Base-by-base conservation (phyloP, 2,797 vertebrate genomes). In the Scolopax rusticola region DNA sequence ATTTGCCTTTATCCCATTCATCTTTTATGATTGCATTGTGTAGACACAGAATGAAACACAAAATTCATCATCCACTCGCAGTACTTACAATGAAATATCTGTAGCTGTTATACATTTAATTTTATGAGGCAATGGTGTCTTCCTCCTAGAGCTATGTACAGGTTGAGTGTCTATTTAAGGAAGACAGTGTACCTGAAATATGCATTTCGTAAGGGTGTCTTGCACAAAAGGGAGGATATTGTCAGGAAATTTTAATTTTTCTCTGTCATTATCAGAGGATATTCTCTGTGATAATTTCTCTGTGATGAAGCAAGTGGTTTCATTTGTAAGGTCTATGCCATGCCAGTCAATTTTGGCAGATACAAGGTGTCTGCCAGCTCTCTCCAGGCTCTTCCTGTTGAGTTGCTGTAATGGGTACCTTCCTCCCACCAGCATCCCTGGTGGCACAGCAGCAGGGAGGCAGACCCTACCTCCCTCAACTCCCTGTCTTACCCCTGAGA, bases 381-480 rank as follows among this genome's bases (percentile, higher is more conserved):
- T 53, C 51, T 9, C 43, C 13, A 36, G 16, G 9, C 18, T 57
- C 40, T 63, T 77, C 27, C n/a, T 50, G 33, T 4, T 0, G 1
- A 75, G 53, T 5, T 59, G 12, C 6, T 21, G 0, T 5, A 71
- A 41, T 3, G 11, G 0, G 0, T 28, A 23, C 6, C 6, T 23
- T 47, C 12, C 15, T 61, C 28, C 41, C 50, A 18, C 25, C 54
- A 56, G 53, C 27, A 68, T 11, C 40, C 33, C 25, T 24, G 13
- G 21, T 0, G 4, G 17, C 25, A 40, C 5, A 50, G 16, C 23
- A 33, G 14, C 25, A 41, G 0, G 0, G 8, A 36, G 30, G 11
- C 33, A 63, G 24, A 2, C 6, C 0, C 1, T 27, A 20, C 1
- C 23, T 77, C 21, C 4, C 14, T 71, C 53, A n/a, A 1, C 24